A percentile compares a stretch with the other conserved stretches of the same genome.
phyloP scores from a whole-genome alignment of 2,888 invertebrate species.

The Hesperia comma region DNA sequence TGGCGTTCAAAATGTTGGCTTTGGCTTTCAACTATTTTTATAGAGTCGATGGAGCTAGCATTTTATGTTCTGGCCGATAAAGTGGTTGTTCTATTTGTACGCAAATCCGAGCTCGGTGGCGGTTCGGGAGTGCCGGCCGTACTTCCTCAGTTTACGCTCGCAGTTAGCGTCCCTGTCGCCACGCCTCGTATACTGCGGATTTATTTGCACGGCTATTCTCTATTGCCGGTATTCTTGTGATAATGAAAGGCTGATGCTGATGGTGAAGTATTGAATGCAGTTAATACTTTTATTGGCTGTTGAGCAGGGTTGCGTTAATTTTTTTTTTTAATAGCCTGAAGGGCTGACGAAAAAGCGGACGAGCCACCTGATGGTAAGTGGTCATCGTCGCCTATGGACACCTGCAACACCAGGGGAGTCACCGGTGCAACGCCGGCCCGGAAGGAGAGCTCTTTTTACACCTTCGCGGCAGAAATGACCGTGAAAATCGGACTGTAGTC shows the following conservation, averaged over 20 bases:
- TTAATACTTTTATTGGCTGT: too few relatives aligned
- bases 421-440: too few relatives aligned
- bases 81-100: conserved; percentile 74
- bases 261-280: background rate
- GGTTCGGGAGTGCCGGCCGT: conserved; percentile 64
- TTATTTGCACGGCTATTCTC: conserved; percentile 64
- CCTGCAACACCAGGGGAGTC: too few relatives aligned
- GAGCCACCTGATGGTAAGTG: too few relatives aligned
- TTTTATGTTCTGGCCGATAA: conserved; percentile 66
- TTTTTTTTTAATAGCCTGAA: too few relatives aligned
- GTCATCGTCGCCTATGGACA: too few relatives aligned
- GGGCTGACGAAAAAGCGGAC: too few relatives aligned
- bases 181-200: conserved; percentile 73
- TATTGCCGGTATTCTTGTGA: conserved; percentile 6
- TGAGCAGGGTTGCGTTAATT: too few relatives aligned
- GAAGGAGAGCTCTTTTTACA: too few relatives aligned
- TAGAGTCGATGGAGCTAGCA: conserved; percentile 35
- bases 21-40: conserved; percentile 27
- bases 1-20: conserved; percentile 6
- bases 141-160: conserved; percentile 73
- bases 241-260: background rate
- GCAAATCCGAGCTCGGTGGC: conserved; percentile 70
- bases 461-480: too few relatives aligned
- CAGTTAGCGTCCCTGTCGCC: conserved; percentile 76
- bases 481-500: too few relatives aligned